Base-by-base conservation (phyloP, 2,888 invertebrate species). In the Terebella lapidaria region DNA sequence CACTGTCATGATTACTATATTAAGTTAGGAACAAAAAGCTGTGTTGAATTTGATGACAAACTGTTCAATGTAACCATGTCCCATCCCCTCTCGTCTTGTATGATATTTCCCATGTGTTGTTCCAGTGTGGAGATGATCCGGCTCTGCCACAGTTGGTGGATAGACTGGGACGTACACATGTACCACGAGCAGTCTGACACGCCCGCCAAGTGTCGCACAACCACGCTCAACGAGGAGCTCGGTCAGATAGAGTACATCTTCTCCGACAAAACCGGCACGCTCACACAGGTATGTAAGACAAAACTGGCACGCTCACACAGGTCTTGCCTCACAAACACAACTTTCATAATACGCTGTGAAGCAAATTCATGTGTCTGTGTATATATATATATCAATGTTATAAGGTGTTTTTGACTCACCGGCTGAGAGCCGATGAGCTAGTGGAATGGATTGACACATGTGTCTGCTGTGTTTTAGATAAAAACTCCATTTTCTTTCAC, bases 81-180 rank as follows among this genome's bases (percentile, higher is more conserved):
- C n/a, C n/a, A n/a, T n/a, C n/a, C n/a, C n/a, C n/a, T n/a, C n/a
- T n/a, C n/a, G n/a, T n/a, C n/a, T n/a, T n/a, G n/a, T n/a, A n/a
- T n/a, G n/a, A n/a, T n/a, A n/a, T n/a, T n/a, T n/a, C n/a, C n/a
- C n/a, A n/a, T n/a, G n/a, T n/a, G n/a, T n/a, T n/a, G 5, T 72
- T 77, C 51, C 76, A 86, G 86, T 79, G 86, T 87, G 25, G 87
- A 93, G 86, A 90, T 99, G 65, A 96, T 99, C 80, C 89, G 99
- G 76, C 93, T 99, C 81, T 91, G 90, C 75, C 96, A 99, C 84
- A 97, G 96, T 83, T 91, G 95, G 83, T 89, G 94, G 79, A 99
- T 99, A 77, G 97, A 99, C 84, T 97, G 95, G 94, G 99, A 99
- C 83, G 89, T 91, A 77, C 89, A 95, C 83, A 99, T 99, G 97